These are phyloP conservation scores for Pituophis catenifer DNA, from an alignment of 2,113 vertebrate genomes.

Conservation along the genomic window DNA sequence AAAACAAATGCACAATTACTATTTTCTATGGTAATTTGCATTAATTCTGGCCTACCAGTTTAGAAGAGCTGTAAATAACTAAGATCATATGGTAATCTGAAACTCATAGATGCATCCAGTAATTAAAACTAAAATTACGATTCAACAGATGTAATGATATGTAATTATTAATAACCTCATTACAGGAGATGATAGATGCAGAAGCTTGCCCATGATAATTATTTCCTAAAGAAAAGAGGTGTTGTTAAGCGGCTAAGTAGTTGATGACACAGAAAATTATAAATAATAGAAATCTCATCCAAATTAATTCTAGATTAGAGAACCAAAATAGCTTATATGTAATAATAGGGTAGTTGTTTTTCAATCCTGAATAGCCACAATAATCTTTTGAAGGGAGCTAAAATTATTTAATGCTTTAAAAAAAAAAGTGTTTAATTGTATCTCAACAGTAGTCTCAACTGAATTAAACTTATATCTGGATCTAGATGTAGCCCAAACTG, in stretches of 20 bases:
- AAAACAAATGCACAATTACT: constrained; percentile 34
- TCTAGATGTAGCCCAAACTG: background rate
- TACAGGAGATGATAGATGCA: constrained; percentile 60
- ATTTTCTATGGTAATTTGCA: constrained; percentile 35
- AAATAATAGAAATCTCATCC: constrained; percentile 56
- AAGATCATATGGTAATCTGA: constrained; percentile 34
- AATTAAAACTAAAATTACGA: constrained; percentile 59
- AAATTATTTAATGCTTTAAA: constrained; percentile 38
- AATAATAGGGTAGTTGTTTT: constrained; percentile 44
- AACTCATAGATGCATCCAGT: constrained; percentile 40
- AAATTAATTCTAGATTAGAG: constrained; percentile 64
- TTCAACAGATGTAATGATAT: constrained; percentile 55
- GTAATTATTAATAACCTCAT: constrained; percentile 63
- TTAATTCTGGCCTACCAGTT: constrained; percentile 23
- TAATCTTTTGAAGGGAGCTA: constrained; percentile 28
- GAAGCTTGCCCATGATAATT: constrained; percentile 56
- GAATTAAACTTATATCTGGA: constrained; percentile 27
- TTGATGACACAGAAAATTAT: constrained; percentile 64
- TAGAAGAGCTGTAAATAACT: constrained; percentile 28
- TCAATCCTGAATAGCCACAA: constrained; percentile 31
- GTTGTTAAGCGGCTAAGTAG: constrained; percentile 57
- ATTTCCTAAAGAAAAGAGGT: constrained; percentile 40
- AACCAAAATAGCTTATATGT: constrained; percentile 49
- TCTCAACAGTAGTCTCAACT: constrained; percentile 19
- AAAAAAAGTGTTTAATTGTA: constrained; percentile 10